phyloP scores from a whole-genome alignment of 2,113 vertebrate species.

The Prionailurus bengalensis region DNA sequence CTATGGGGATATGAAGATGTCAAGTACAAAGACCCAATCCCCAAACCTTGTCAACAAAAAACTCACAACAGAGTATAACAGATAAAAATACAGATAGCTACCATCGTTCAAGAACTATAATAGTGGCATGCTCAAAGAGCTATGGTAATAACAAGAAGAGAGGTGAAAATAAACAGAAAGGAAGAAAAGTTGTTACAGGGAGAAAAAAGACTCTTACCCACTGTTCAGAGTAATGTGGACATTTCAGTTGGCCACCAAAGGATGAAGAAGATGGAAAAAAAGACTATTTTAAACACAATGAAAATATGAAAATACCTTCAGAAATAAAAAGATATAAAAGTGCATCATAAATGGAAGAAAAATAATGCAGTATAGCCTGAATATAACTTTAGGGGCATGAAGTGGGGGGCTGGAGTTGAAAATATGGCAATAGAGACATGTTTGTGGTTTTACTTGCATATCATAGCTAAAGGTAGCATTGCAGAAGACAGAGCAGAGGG shows the following conservation, averaged over 20 bases:
- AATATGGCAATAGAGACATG: neutral
- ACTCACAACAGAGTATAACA: neutral
- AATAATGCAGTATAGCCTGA: neutral
- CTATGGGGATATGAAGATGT: neutral
- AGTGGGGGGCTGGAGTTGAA: neutral
- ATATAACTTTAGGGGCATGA: neutral
- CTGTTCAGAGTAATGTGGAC: slow-evolving; percentile 19
- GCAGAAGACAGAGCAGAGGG: neutral
- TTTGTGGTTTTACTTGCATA: neutral
- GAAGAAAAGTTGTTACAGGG: neutral
- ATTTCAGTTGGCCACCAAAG: slow-evolving; percentile 21
- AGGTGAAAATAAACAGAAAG: neutral
- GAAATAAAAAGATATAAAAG: slow-evolving; percentile 27
- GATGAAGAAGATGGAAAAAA: neutral
- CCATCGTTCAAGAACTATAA: neutral
- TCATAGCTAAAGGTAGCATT: neutral
- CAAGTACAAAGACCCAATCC: neutral
- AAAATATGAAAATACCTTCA: neutral
- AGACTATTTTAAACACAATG: neutral
- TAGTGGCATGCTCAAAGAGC: neutral
- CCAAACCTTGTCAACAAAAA: neutral
- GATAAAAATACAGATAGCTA: neutral
- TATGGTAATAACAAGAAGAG: neutral
- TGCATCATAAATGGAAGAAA: neutral
- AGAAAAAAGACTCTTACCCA: neutral